Base-by-base conservation (phyloP, 1,140 invertebrate species). In the Drosophila dunni region DNA sequence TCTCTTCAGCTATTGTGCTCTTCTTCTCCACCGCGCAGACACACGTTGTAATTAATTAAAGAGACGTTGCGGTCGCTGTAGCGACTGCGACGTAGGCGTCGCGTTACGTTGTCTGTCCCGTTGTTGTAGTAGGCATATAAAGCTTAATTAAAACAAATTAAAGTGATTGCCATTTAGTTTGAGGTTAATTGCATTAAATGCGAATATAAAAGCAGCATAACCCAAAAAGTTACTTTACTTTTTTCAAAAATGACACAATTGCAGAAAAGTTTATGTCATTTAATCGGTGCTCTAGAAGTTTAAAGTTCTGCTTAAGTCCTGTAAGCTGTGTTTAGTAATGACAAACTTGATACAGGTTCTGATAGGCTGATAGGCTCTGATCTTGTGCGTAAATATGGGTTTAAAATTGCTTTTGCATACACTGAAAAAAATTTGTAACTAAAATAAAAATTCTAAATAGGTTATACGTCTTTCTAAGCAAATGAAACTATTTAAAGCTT, bases 101-200 rank as follows among this genome's bases (percentile, higher is more conserved):
- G 61, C 74, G 24, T 29, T 5, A 29, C 78, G 65, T 78, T 74
- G 42, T 79, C 34, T 53, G 70, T 34, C 38, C 40, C 48, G 15
- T 44, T 11, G 29, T 40, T 24, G 40, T 13, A 11, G 24, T 88
- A 79, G 83, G 82, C 82, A 83, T 83, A 86, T 79, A 82, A 90
- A 85, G 85, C 85, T 89, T 89, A 89, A 89, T 89, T 89, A 89
- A 89, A 85, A 82, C 85, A 90, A 89, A 89, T 89, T 89, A 89
- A 90, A 90, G 81, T 90, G 85, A 89, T 89, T 89, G 85, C 85
- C 85, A 84, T 90, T 85, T 89, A 90, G 85, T 90, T 89, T 89
- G 85, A 90, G 85, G 85, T 89, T 89, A 89, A 89, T 89, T 89
- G 85, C 85, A 89, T 89, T 89, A 89, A 89, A 90, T 85, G 86